Percentiles rank a stretch among this genome's conserved stretches.
These are phyloP conservation scores for Dorcus hopei DNA, from an alignment of 2,888 invertebrate species.

Conservation along the genomic window DNA sequence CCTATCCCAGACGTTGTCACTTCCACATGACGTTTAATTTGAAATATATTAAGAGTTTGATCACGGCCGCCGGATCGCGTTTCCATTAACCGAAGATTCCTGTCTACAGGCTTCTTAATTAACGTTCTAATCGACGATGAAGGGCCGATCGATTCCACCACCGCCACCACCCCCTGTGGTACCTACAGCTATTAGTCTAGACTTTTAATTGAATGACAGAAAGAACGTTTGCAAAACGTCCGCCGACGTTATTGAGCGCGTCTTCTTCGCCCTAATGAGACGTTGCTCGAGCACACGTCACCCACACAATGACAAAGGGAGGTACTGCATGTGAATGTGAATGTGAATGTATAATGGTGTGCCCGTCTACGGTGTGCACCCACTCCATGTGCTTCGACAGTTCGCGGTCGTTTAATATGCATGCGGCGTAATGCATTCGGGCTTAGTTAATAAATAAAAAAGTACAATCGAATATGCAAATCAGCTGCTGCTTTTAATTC, in stretches of 20 bases:
- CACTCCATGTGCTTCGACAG: constrained; percentile 7
- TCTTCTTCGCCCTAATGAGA: constrained; percentile 17
- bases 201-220: constrained; percentile 1
- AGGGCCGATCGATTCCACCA: constrained; percentile 14
- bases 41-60: constrained; percentile 36
- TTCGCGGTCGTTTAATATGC: constrained; percentile 15
- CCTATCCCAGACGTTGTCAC: constrained; percentile 18
- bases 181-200: constrained; percentile 3
- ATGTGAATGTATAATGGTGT: constrained; percentile 15
- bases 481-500: too few species aligned
- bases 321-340: background rate
- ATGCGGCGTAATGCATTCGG: constrained; percentile 6
- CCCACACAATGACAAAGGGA: constrained; percentile 14
- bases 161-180: constrained; percentile 4
- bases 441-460: constrained; percentile 1
- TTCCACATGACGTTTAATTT: constrained; percentile 35
- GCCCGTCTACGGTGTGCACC: constrained; percentile 9
- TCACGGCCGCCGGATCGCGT: constrained; percentile 33
- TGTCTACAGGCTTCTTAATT: constrained; percentile 29
- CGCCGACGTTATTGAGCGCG: constrained; percentile 2
- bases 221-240: background rate
- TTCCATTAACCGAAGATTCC: constrained; percentile 33
- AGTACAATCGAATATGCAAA: background rate
- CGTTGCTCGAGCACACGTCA: constrained; percentile 17
- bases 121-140: constrained; percentile 28